Conservation (phyloP, 2,888 invertebrate species). For the Shargacucullia verbasci region DNA sequence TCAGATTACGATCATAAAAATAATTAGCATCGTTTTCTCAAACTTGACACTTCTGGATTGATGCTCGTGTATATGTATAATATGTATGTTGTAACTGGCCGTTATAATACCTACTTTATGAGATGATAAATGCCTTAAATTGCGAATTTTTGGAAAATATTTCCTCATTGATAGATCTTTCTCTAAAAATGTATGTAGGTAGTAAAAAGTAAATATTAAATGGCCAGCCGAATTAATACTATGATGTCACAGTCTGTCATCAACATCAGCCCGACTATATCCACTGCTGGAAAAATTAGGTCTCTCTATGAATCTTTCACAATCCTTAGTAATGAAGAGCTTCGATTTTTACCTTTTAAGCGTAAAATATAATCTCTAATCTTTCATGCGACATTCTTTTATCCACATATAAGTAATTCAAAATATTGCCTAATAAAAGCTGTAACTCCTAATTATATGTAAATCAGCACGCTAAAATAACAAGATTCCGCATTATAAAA, state of each 20-base stretch:
- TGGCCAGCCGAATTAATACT: too few relatives aligned
- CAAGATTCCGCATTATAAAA: slow-evolving; percentile 62
- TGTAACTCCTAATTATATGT: slow-evolving; percentile 60
- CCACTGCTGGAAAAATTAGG: too few relatives aligned
- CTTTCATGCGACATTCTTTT: slow-evolving; percentile 12
- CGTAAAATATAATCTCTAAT: slow-evolving; percentile 33
- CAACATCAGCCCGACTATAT: too few relatives aligned
- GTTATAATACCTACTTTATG: too few relatives aligned
- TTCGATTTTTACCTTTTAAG: background rate
- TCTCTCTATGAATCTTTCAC: too few relatives aligned
- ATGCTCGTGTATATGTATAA: slow-evolving; percentile 17
- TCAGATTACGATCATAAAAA: slow-evolving; percentile 50
- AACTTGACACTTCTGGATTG: slow-evolving; percentile 35
- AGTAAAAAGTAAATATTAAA: too few relatives aligned
- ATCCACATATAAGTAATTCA: slow-evolving; percentile 12
- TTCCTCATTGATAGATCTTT: too few relatives aligned
- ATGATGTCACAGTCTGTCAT: too few relatives aligned
- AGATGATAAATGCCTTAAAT: too few relatives aligned
- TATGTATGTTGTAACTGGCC: too few relatives aligned
- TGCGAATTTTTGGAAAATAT: too few relatives aligned
- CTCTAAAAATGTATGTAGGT: too few relatives aligned
- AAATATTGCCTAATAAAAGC: slow-evolving; percentile 52
- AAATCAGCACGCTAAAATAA: slow-evolving; percentile 61
- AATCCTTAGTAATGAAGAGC: background rate
- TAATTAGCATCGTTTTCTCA: slow-evolving; percentile 48